Conservation (phyloP, 1,140 invertebrate genomes). For the Drosophila carrolli region DNA sequence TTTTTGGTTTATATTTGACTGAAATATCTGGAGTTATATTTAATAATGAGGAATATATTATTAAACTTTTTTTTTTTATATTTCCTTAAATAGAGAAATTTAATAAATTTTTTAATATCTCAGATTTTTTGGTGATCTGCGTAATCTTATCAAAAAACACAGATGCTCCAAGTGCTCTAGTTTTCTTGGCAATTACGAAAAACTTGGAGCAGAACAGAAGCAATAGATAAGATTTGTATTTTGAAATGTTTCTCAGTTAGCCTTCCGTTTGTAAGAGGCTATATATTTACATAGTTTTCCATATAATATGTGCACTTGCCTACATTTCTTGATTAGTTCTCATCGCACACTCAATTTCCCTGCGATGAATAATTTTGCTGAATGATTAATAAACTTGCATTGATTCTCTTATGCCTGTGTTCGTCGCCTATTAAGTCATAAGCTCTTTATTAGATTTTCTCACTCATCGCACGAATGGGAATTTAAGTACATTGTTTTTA, state of each 20-base stretch:
- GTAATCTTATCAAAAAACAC: slow-evolving; percentile 50
- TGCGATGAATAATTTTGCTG: slow-evolving; percentile 30
- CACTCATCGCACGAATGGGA: slow-evolving; percentile 17
- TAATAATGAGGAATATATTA: too few species aligned
- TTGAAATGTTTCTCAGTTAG: slow-evolving; percentile 16
- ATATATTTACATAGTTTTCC: slow-evolving; percentile 5
- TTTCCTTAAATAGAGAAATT: too few species aligned
- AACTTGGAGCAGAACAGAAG: background rate
- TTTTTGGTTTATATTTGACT: too few species aligned
- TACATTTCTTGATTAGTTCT: slow-evolving; percentile 25
- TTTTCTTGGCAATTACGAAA: slow-evolving; percentile 21
- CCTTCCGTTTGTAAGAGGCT: background rate
- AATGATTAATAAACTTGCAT: slow-evolving; percentile 29
- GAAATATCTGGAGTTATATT: too few species aligned
- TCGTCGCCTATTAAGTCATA: slow-evolving; percentile 32
- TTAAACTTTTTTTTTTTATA: too few species aligned
- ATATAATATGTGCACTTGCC: slow-evolving; percentile 11
- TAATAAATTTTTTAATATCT: background rate
- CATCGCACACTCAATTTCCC: slow-evolving; percentile 17
- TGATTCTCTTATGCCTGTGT: background rate
- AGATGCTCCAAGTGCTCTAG: slow-evolving; percentile 15
- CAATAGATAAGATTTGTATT: slow-evolving; percentile 14
- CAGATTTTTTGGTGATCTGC: slow-evolving; percentile 9
- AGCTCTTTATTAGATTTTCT: slow-evolving; percentile 43
- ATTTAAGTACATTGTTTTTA: slow-evolving; percentile 6